phyloP scores from a whole-genome alignment of 2,113 vertebrate genomes.

The Catharus bicknelli region DNA sequence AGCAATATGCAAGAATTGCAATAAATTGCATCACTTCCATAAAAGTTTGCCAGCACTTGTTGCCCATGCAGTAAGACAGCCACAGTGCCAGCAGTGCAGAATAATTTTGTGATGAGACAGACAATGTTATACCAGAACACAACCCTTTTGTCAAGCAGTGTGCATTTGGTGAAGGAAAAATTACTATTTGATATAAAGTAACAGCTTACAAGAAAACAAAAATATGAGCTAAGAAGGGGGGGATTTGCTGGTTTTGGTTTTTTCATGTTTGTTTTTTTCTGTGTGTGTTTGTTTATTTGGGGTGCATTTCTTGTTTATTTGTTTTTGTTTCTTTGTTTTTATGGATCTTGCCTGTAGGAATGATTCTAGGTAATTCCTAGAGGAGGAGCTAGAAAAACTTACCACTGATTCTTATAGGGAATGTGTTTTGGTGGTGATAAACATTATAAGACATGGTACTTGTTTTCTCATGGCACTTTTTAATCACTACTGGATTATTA shows the following conservation, averaged over 20 bases:
- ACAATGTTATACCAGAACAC: neutral
- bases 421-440: neutral
- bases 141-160: neutral
- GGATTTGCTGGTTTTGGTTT: neutral
- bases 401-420: neutral
- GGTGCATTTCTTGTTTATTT: neutral
- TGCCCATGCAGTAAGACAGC: neutral
- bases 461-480: neutral
- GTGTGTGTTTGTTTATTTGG: neutral
- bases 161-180: neutral
- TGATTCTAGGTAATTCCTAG: neutral
- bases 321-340: neutral
- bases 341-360: neutral
- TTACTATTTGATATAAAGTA: neutral
- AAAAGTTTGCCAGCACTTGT: neutral
- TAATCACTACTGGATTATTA: neutral
- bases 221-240: neutral
- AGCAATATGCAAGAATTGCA: constrained; percentile 32
- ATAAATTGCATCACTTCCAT: constrained; percentile 54
- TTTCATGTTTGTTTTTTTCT: neutral
- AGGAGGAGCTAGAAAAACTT: neutral
- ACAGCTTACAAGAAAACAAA: neutral
- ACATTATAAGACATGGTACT: neutral
- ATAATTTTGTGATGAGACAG: neutral
- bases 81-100: neutral